Evolutionary conservation across 2,113 vertebrate species (phyloP).

Genomic region (Ophiodon elongatus): DNA sequence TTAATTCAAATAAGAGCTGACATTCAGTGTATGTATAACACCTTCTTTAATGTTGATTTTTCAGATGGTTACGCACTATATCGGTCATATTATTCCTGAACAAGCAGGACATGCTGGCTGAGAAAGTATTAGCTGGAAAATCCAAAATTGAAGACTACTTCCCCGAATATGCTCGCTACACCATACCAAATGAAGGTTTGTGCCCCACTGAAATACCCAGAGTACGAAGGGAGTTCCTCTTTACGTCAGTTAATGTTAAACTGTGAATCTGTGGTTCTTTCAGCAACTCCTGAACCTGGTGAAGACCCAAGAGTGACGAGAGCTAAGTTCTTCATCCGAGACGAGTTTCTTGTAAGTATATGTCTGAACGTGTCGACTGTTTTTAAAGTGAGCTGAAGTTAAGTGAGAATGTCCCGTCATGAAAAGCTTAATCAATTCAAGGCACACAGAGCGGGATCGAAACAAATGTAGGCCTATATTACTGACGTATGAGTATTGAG

Average conservation of each 20-base stretch:
- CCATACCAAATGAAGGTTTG: constrained; percentile 97
- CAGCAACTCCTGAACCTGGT: constrained; percentile 95
- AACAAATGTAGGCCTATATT: not conserved
- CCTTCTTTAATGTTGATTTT: constrained; percentile 43
- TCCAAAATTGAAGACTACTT: constrained; percentile 99
- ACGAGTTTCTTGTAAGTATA: constrained; percentile 95
- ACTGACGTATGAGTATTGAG: not conserved
- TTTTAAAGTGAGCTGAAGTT: constrained; percentile 7
- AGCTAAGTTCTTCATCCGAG: constrained; percentile 99
- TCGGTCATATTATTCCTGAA: constrained; percentile 99
- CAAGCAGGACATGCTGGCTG: constrained; percentile 99
- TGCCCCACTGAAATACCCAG: fast-evolving
- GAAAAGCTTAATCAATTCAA: not conserved
- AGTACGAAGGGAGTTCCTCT: not conserved
- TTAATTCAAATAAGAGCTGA: not conserved
- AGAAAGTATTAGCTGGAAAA: constrained; percentile 99
- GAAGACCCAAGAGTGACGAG: constrained; percentile 98
- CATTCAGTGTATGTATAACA: no score
- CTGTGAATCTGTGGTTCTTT: constrained; percentile 21
- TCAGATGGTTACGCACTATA: constrained; percentile 98
- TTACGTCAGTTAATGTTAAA: not conserved
- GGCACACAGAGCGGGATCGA: not conserved
- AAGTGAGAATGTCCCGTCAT: not conserved
- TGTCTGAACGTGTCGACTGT: not conserved
- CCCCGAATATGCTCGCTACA: constrained; percentile 96